Evolutionary conservation across 2,797 vertebrate species (phyloP), one percentile per base, ranked within the genome.

Genomic region (Centropyge bicolor): DNA sequence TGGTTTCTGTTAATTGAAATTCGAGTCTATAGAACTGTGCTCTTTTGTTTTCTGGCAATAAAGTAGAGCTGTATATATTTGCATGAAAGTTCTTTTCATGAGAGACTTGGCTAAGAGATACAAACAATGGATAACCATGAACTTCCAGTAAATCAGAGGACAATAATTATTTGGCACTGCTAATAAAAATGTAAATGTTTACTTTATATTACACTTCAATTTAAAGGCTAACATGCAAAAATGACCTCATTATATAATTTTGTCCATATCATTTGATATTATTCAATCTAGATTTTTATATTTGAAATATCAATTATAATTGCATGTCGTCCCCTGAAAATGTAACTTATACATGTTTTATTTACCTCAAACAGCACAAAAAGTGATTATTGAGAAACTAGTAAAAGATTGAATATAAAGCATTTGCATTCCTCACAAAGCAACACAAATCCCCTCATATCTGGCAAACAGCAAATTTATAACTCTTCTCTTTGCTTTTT

Each of bases 21-120:
- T 20, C 59, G 49, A 67, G 40, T 49, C 12, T 3, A n/a, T 40
- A 19, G 22, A 63, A 19, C n/a, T 41, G 36, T 80, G 17, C 9
- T 19, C 4, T 16, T 75, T 82, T 73, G 46, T 82, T 78, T 80
- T 40, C 35, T 56, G 54, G 0, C 22, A 8, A 31, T 55, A 51
- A 59, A 41, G 0, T 48, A 6, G 52, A 68, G 27, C 27, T 31
- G 27, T n/a, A 1, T 11, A 46, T 2, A 86, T 84, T 84, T 88
- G 69, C 64, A 78, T 82, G 14, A 45, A 14, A 46, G 36, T 56
- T 10, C 3, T 24, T 6, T 24, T 60, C 11, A 19, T 20, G 10
- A 3, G 12, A 67, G 20, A 3, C 3, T 19, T 13, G 14, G 43
- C 43, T 62, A 10, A 17, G 6, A 51, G 68, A 41, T 40, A 69